phyloP scores from a whole-genome alignment of 2,113 vertebrate species.

The Psammodynastes pulverulentus region DNA sequence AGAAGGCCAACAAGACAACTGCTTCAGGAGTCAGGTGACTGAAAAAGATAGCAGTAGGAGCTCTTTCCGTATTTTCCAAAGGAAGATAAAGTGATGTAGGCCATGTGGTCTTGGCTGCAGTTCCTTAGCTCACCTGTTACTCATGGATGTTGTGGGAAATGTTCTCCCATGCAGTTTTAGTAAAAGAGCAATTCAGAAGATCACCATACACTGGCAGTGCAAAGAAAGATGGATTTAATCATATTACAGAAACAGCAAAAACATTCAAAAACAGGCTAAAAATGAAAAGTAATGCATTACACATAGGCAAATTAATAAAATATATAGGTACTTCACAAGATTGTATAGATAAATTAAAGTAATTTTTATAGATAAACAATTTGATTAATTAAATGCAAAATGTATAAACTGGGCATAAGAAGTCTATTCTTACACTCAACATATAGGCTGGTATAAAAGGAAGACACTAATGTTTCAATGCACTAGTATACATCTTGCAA shows the following conservation, averaged over 20 bases:
- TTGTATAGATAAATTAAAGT: neutral
- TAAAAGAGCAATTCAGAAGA: neutral
- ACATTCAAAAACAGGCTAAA: neutral
- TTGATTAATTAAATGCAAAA: neutral
- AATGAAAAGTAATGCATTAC: neutral
- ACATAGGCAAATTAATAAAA: neutral
- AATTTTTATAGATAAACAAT: neutral
- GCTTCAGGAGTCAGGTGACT: neutral
- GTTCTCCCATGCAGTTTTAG: neutral
- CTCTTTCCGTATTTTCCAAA: neutral
- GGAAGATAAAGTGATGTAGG: neutral
- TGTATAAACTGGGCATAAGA: neutral
- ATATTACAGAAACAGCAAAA: neutral
- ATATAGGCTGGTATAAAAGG: neutral
- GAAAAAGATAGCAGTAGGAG: neutral
- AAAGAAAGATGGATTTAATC: neutral
- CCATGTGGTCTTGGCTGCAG: neutral
- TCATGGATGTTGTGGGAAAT: neutral
- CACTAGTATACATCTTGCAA: neutral
- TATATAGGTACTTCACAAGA: neutral
- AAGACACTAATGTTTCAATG: neutral
- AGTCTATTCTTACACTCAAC: neutral
- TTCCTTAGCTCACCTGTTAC: neutral
- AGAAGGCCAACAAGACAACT: neutral
- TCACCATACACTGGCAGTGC: neutral